Evolutionary conservation across 2,113 vertebrate genomes (phyloP).

Genomic region (Burhinus oedicnemus): DNA sequence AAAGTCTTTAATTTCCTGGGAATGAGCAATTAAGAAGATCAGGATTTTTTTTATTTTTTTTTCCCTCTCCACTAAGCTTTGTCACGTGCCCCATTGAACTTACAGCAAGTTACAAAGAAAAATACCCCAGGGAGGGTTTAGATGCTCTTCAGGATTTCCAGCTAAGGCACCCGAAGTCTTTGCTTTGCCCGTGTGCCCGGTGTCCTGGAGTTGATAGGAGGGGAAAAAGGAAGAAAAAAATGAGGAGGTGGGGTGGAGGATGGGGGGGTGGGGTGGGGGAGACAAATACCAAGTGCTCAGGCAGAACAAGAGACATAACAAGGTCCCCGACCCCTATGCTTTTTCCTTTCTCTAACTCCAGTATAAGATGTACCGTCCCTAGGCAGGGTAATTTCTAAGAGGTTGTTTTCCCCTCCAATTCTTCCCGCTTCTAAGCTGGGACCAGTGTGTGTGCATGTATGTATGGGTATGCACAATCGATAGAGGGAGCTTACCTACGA

Average conservation of each 20-base stretch:
- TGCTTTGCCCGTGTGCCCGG: constrained; percentile 43
- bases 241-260: constrained; percentile 22
- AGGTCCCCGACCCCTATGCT: background rate
- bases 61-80: constrained; percentile 61
- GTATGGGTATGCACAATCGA: background rate
- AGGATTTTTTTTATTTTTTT: background rate
- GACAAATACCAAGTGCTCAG: constrained; percentile 7
- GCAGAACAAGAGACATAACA: background rate
- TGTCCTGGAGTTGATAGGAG: constrained; percentile 51
- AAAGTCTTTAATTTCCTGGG: constrained; percentile 42
- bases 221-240: constrained; percentile 40
- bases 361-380: background rate
- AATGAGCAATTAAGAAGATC: constrained; percentile 57
- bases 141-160: constrained; percentile 54
- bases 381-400: background rate
- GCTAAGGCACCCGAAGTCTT: background rate
- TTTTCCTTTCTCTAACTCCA: background rate
- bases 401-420: background rate
- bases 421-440: background rate
- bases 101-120: constrained; percentile 71
- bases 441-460: background rate
- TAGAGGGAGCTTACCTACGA: background rate
- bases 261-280: background rate
- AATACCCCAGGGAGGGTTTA: constrained; percentile 60
- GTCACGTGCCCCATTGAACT: constrained; percentile 78